phyloP scores from a whole-genome alignment of 2,113 vertebrate species.

The Melierax canorus region DNA sequence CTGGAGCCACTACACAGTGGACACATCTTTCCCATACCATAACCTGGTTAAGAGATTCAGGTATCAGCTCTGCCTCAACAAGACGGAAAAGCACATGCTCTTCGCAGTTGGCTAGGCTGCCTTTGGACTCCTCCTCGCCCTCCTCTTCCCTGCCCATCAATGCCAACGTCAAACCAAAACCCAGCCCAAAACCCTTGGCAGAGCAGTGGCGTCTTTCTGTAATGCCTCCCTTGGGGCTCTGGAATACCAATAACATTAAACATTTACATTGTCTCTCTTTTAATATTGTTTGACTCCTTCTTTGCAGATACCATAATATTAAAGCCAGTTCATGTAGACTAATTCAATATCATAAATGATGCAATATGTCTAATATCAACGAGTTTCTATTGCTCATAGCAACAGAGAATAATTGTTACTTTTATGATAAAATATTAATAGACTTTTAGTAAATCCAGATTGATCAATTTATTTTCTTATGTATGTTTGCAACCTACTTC shows the following conservation, averaged over 20 bases:
- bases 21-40: neutral
- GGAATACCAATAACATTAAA: neutral
- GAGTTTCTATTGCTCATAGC: neutral
- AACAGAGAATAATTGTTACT: neutral
- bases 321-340: neutral
- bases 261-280: neutral
- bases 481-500: neutral
- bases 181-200: neutral
- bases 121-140: neutral
- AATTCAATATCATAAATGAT: neutral
- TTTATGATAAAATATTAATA: neutral
- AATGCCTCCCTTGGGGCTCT: neutral
- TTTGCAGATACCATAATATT: neutral
- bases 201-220: neutral
- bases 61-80: neutral
- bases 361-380: neutral
- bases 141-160: neutral
- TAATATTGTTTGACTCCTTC: neutral
- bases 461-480: neutral
- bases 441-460: neutral
- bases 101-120: neutral
- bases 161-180: neutral
- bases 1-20: neutral
- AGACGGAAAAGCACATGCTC: neutral
- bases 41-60: neutral